Evolutionary conservation across 2,888 invertebrate genomes (phyloP).

Genomic region (Agrochola litura): DNA sequence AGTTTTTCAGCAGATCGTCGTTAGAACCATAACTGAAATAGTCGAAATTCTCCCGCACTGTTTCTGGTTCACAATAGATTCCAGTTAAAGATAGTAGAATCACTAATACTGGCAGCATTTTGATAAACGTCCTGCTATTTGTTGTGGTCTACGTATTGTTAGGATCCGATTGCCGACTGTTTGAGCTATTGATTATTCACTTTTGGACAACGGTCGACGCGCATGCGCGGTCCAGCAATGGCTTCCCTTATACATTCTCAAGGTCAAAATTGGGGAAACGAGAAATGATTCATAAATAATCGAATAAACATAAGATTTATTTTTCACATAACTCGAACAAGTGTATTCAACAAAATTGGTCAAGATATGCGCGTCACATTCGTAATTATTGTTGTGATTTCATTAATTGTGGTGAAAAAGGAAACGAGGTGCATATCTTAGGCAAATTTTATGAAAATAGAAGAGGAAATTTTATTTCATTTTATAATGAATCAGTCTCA

Average conservation of each 20-base stretch:
- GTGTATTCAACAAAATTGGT: constrained; percentile 74
- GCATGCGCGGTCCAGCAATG: constrained; percentile 81
- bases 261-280: constrained; percentile 75
- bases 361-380: constrained; percentile 65
- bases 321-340: constrained; percentile 78
- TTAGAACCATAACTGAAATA: constrained; percentile 86
- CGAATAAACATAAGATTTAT: constrained; percentile 80
- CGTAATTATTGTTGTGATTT: constrained; percentile 45
- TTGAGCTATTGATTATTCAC: constrained; percentile 83
- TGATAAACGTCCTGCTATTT: constrained; percentile 69
- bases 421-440: constrained; percentile 70
- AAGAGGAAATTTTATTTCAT: constrained; percentile 85
- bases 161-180: constrained; percentile 73
- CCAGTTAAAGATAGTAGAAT: constrained; percentile 73
- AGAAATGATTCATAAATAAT: constrained; percentile 72
- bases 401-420: constrained; percentile 66
- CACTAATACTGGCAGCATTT: constrained; percentile 80
- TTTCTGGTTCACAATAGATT: constrained; percentile 85
- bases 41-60: constrained; percentile 86
- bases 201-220: constrained; percentile 67
- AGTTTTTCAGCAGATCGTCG: constrained; percentile 84
- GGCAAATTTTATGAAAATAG: constrained; percentile 84
- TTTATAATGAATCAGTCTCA: constrained; percentile 86
- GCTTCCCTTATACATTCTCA: constrained; percentile 72
- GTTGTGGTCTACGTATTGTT: constrained; percentile 77